Evolutionary conservation across 2,888 invertebrate genomes (phyloP), one percentile per base, ranked within the genome.

Genomic region (Carterocephalus palaemon): DNA sequence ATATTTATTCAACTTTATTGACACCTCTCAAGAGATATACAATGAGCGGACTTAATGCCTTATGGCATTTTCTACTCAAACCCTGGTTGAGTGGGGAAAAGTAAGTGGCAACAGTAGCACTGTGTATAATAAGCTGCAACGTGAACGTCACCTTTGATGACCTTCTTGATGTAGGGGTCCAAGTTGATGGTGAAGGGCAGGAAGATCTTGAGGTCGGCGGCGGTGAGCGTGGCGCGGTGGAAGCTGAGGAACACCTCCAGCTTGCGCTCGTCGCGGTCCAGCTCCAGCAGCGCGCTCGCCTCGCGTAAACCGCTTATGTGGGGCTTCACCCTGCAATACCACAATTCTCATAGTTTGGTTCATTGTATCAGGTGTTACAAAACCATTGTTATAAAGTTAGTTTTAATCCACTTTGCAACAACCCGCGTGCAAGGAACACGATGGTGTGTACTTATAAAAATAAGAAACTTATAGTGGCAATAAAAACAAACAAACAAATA

Each of bases 161-260:
- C 94, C 86, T 99, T 99, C 70, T 97, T 93, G 49, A 99, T 91
- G 72, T 98, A 99, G 0, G 99, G 99, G 88, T 99, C 99, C 42
- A 99, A 88, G 78, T 99, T 99, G 62, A 98, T 98, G 8, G 99
- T 98, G 75, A 99, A 99, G 0, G 99, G 98, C 49, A 99, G 88
- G 81, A 99, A 99, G 64, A 97, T 94, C 71, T 97, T 95, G 67
- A 99, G 89, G 71, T 97, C 96, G 26, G 94, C 93, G 4, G 96
- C 92, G 28, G 95, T 89, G 49, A 96, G 89, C 60, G 94, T 95
- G 6, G 93, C 90, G 54, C 95, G 92, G 75, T 97, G 97, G 72
- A 95, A 94, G 51, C 95, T 92, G 16, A 98, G 86, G 74, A 98
- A 97, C 45, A 96, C 95, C 67, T 98, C 97, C 59, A 98, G 89